phyloP scores from a whole-genome alignment of 2,888 invertebrate genomes.

The Aproaerema taeniolella region DNA sequence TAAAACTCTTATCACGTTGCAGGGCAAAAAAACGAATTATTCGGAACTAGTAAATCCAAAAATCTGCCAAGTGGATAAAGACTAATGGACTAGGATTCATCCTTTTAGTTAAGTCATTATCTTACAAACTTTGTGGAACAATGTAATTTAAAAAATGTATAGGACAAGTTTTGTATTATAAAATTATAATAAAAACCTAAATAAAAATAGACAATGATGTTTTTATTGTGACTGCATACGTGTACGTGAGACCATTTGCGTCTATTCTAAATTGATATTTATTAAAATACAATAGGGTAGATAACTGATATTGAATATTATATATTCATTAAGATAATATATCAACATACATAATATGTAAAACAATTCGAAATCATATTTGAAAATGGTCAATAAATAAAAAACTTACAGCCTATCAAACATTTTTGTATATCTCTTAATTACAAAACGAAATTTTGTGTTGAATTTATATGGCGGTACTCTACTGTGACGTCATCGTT shows the following conservation, averaged over 20 bases:
- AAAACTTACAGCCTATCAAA: too few species aligned
- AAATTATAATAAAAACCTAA: constrained; percentile 55
- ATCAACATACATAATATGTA: too few species aligned
- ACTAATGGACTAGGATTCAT: constrained; percentile 42
- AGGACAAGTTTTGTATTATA: constrained; percentile 56
- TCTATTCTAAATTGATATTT: too few species aligned
- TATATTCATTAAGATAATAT: too few species aligned
- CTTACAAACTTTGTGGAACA: constrained; percentile 44
- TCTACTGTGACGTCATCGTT: too few species aligned
- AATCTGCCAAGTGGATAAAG: constrained; percentile 60
- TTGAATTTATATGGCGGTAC: too few species aligned
- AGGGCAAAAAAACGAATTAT: constrained; percentile 15
- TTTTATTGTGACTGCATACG: constrained; percentile 35
- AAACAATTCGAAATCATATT: too few species aligned
- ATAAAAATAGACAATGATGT: constrained; percentile 70
- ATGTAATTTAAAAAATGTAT: constrained; percentile 61
- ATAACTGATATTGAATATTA: too few species aligned
- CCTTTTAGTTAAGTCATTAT: constrained; percentile 48
- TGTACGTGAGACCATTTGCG: not conserved
- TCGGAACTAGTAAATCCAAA: constrained; percentile 22
- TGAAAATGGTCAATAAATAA: too few species aligned
- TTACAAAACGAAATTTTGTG: too few species aligned
- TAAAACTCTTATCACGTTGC: constrained; percentile 6
- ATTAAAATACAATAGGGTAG: too few species aligned
- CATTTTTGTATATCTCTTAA: too few species aligned